Evolutionary conservation across 2,113 vertebrate genomes (phyloP), one percentile per base, ranked within the genome.

Genomic region (Antechinus flavipes): DNA sequence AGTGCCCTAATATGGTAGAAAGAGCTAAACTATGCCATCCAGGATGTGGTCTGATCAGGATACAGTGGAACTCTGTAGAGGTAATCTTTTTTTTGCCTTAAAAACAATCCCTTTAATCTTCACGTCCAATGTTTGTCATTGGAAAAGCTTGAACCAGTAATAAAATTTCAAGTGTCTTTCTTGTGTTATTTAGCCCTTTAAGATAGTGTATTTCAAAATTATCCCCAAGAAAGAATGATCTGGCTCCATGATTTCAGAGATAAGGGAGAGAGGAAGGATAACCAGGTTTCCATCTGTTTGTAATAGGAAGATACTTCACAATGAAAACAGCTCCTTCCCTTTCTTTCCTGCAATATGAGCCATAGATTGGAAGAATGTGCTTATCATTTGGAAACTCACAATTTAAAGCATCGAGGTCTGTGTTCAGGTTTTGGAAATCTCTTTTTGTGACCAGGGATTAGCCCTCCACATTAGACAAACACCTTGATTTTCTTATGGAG

Each of bases 311-410:
- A 47, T 90, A 91, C 55, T 93, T 96, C 24, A 23, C 35, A 30
- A 30, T 53, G 54, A 46, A 9, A 1, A 0, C 46, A 61, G 54
- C 94, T 92, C 35, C 16, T 2, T 9, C 22, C 52, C 47, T 30
- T 92, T 91, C 54, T 91, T 61, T 12, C 42, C 6, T 58, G 0
- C n/a, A 50, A 84, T 90, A 49, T 54, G 54, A 95, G 55, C 9
- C 84, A 27, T 12, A 94, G 25, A 54, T 27, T 46, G 46, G 61
- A 89, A 49, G 42, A 89, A 23, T 42, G 90, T 91, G 93, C 1
- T 93, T 94, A 93, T 93, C 56, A 93, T 35, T 76, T 30, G 30
- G 84, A 93, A 95, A 95, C n/a, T 92, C n/a, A 90, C 47, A 47
- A 76, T 16, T 56, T 56, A 76, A 92, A 91, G 84, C 90, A 49